Base-by-base conservation (phyloP, 2,797 vertebrate species). In the Myotis daubentonii region DNA sequence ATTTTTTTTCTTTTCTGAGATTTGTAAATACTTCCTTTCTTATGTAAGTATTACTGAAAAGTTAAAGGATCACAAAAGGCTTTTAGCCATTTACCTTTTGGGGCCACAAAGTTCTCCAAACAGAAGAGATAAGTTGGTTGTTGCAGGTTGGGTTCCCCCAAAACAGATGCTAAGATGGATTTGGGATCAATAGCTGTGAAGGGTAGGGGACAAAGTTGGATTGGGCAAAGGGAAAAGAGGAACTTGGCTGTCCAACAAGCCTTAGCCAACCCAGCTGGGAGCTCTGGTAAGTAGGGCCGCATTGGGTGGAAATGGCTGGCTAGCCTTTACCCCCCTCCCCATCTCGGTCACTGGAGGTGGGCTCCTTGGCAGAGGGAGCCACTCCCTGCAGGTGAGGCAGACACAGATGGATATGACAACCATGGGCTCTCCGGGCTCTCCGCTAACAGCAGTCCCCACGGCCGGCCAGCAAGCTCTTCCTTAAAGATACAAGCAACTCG, bases 11-110 rank as follows among this genome's bases (percentile, higher is more conserved):
- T 30, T 70, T 75, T 55, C n/a, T 94, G 76, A 87, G 20, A 60
- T 91, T 49, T 88, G 23, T 47, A 53, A 82, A 95, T 36, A 55
- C n/a, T 92, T 83, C n/a, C 25, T 89, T 38, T 71, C 13, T 79
- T 65, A 38, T 9, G 6, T 74, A 88, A 89, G 44, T 83, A 51
- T 62, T 49, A 86, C 16, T 23, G n/a, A 87, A 93, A 92, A 78
- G 6, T 79, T 78, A 89, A 55, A 49, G 57, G 55, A 66, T 74
- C 72, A 60, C 72, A 30, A 49, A 89, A 91, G 16, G 4, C 17
- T 47, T 74, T 51, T 23, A 90, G 25, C 47, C 33, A 17, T 75
- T 95, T 78, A 12, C 19, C 79, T 70, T 71, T 20, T 6, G 65
- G 30, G 11, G 19, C n/a, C 19, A 22, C 49, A 53, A 68, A 68